Evolutionary conservation across 2,888 invertebrate genomes (phyloP).

Genomic region (Xestia sexstrigata): DNA sequence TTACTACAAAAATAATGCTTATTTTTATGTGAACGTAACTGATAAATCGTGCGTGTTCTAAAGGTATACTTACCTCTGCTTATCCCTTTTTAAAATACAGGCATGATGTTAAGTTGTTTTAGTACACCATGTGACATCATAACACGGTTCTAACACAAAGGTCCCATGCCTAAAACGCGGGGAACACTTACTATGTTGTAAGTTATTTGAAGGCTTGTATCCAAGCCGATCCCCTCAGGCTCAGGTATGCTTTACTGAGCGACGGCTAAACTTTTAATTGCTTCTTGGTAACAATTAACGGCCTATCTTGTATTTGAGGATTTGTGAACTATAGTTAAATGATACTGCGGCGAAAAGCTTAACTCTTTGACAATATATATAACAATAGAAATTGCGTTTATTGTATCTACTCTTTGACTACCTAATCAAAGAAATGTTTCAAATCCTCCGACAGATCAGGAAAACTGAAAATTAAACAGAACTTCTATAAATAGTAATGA

Average conservation of each 20-base stretch:
- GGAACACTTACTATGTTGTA: constrained; percentile 48
- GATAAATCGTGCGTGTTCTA: background rate
- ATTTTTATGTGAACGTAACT: background rate
- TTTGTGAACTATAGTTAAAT: constrained; percentile 34
- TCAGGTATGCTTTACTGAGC: constrained; percentile 56
- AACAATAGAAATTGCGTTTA: background rate
- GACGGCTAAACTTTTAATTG: constrained; percentile 71
- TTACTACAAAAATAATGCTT: background rate
- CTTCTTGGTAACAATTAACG: constrained; percentile 67
- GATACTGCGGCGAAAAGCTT: background rate
- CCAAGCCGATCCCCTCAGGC: constrained; percentile 51
- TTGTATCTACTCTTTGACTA: background rate
- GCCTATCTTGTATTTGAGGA: constrained; percentile 47
- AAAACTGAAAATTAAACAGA: background rate
- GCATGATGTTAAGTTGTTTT: background rate
- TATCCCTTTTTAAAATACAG: background rate
- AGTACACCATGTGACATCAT: background rate
- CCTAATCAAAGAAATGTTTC: background rate
- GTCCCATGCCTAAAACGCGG: constrained; percentile 21
- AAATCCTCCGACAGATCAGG: background rate
- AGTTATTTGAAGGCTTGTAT: constrained; percentile 58
- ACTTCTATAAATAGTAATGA: too few species aligned
- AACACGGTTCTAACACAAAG: constrained; percentile 9
- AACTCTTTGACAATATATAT: constrained; percentile 3
- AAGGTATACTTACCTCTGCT: background rate